Evolutionary conservation across 2,888 invertebrate genomes (phyloP).

Genomic region (Brenthis hecate): DNA sequence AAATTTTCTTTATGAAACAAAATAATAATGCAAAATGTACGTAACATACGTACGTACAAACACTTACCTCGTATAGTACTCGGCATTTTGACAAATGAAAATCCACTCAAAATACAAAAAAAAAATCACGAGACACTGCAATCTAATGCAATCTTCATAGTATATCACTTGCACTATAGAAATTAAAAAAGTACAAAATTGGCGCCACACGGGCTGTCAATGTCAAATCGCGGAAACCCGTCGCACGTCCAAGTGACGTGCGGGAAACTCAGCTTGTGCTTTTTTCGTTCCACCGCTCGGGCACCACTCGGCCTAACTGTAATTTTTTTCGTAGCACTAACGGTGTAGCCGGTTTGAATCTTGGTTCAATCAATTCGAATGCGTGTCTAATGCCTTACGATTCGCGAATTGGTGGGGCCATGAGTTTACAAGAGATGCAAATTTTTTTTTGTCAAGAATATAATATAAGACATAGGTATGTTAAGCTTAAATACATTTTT

Average conservation of each 20-base stretch:
- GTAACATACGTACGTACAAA: conserved; percentile 13
- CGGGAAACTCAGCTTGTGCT: conserved; percentile 67
- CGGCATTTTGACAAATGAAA: conserved; percentile 73
- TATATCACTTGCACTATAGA: conserved; percentile 38
- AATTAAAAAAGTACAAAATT: conserved; percentile 34
- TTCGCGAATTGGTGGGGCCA: conserved; percentile 17
- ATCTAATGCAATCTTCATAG: conserved; percentile 41
- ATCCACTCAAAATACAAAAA: conserved; percentile 47
- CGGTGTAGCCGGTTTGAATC: conserved; percentile 74
- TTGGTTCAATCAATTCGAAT: conserved; percentile 55
- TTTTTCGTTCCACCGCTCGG: conserved; percentile 71
- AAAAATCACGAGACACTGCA: conserved; percentile 44
- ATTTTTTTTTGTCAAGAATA: too few species aligned
- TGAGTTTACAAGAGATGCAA: too few species aligned
- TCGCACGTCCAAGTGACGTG: conserved; percentile 73
- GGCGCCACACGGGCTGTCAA: conserved; percentile 64
- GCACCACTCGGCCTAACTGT: conserved; percentile 67
- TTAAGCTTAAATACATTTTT: too few species aligned
- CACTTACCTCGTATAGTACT: conserved; percentile 79
- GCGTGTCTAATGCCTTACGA: conserved; percentile 40
- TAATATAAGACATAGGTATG: too few species aligned
- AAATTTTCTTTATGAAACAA: background rate
- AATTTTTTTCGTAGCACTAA: conserved; percentile 77
- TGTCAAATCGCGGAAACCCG: conserved; percentile 44
- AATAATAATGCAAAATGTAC: background rate